Evolutionary conservation across 2,888 invertebrate species (phyloP).

Genomic region (Zhuqinia jingwanae): DNA sequence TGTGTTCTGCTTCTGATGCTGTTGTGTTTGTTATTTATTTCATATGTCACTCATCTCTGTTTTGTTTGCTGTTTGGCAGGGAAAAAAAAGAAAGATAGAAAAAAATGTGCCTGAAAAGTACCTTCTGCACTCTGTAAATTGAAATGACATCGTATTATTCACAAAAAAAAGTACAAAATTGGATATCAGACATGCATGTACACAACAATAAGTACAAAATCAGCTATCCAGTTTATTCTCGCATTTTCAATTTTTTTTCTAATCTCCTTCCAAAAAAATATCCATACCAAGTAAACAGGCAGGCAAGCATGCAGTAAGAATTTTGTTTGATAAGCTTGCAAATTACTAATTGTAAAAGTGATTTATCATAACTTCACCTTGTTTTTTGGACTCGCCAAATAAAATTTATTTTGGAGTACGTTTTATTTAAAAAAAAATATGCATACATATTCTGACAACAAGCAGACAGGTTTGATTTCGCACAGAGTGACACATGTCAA

Average conservation of each 20-base stretch:
- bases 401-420: no score
- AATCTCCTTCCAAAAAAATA: background rate
- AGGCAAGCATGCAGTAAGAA: no score
- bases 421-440: background rate
- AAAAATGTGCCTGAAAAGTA: slow-evolving; percentile 27
- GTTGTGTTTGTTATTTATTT: slow-evolving; percentile 60
- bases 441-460: background rate
- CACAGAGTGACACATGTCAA: slow-evolving; percentile 34
- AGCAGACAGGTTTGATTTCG: slow-evolving; percentile 7
- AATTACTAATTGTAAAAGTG: no score
- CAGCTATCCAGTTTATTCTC: slow-evolving; percentile 19
- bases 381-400: no score
- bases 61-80: slow-evolving; percentile 43
- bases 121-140: slow-evolving; percentile 53
- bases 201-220: slow-evolving; percentile 16
- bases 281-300: no score
- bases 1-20: slow-evolving; percentile 51
- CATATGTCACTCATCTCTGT: slow-evolving; percentile 56
- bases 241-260: background rate
- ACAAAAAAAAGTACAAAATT: slow-evolving; percentile 22
- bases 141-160: slow-evolving; percentile 51
- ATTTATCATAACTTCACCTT: no score
- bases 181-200: slow-evolving; percentile 30
- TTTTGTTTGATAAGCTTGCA: no score
- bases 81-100: no score